These are phyloP conservation scores for Synergus gifuensis DNA, from an alignment of 2,888 invertebrate species.

Conservation along the genomic window DNA sequence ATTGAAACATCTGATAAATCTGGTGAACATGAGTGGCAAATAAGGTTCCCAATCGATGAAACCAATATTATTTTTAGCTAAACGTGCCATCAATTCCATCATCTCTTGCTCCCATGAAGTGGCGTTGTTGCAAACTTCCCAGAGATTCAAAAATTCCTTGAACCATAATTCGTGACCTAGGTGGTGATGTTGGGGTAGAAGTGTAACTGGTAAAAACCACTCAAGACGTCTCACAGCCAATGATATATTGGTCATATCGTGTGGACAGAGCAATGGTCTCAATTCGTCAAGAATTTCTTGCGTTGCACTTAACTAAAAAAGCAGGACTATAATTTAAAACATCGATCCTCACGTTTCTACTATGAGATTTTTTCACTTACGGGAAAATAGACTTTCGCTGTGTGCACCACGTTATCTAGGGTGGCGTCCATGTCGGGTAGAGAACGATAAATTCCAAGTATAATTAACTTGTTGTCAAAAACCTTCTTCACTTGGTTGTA, in stretches of 20 bases:
- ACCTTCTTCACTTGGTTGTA: constrained; percentile 81
- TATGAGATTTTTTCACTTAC: constrained; percentile 75
- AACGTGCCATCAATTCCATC: constrained; percentile 86
- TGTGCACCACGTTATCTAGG: constrained; percentile 64
- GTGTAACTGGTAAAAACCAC: constrained; percentile 87
- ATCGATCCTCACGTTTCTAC: constrained; percentile 43
- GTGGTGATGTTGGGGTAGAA: constrained; percentile 82
- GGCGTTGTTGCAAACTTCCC: constrained; percentile 88
- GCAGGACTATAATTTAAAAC: constrained; percentile 44
- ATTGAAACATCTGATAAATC: constrained; percentile 86
- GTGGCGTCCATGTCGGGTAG: constrained; percentile 60
- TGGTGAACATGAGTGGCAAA: constrained; percentile 87
- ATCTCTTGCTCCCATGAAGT: constrained; percentile 85
- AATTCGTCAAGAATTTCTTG: constrained; percentile 92
- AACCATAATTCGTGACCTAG: constrained; percentile 89
- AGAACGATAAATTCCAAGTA: constrained; percentile 81
- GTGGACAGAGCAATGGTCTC: constrained; percentile 88
- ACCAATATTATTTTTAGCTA: constrained; percentile 88
- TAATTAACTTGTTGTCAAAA: constrained; percentile 80
- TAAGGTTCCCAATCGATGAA: constrained; percentile 93
- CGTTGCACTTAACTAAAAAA: constrained; percentile 84
- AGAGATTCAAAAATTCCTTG: constrained; percentile 87
- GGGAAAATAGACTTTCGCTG: constrained; percentile 72
- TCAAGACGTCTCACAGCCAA: constrained; percentile 83
- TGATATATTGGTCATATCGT: constrained; percentile 80